Percentiles rank a stretch among this genome's conserved stretches.
Conservation (phyloP, 2,888 invertebrate genomes). For the Ganaspis brasiliensis region DNA sequence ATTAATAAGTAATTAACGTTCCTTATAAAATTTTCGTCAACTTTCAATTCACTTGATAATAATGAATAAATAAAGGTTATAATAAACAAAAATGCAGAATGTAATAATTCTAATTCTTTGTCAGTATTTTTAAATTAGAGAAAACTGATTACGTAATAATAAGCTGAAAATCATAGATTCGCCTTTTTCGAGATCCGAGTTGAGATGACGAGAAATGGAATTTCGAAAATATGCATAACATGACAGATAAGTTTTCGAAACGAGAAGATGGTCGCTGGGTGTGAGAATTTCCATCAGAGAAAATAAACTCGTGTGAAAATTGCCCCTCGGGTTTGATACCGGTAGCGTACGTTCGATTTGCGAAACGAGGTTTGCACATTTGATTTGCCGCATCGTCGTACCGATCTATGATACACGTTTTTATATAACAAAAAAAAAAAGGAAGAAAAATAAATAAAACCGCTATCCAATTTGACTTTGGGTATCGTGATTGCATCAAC, state of each 20-base stretch:
- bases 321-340: conserved; percentile 39
- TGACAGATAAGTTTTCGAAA: conserved; percentile 39
- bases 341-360: conserved; percentile 48
- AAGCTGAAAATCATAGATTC: neutral
- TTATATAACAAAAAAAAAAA: neutral
- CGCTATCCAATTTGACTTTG: conserved; percentile 16
- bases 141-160: too few relatives aligned
- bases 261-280: conserved; percentile 14
- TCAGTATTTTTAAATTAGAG: too few relatives aligned
- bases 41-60: conserved; percentile 1
- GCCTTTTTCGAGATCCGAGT: neutral
- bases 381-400: conserved; percentile 44
- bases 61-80: conserved; percentile 15
- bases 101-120: too few relatives aligned
- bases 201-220: conserved; percentile 12
- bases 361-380: conserved; percentile 49
- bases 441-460: conserved; percentile 29
- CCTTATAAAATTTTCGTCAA: conserved; percentile 15
- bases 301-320: conserved; percentile 42
- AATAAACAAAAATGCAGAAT: neutral
- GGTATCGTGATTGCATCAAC: conserved; percentile 20
- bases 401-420: conserved; percentile 36
- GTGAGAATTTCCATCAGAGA: conserved; percentile 43
- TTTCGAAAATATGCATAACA: conserved; percentile 36
- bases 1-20: conserved; percentile 30